These are phyloP conservation scores for Mionectes macconnelli DNA, from an alignment of 2,113 vertebrate species.

Conservation along the genomic window DNA sequence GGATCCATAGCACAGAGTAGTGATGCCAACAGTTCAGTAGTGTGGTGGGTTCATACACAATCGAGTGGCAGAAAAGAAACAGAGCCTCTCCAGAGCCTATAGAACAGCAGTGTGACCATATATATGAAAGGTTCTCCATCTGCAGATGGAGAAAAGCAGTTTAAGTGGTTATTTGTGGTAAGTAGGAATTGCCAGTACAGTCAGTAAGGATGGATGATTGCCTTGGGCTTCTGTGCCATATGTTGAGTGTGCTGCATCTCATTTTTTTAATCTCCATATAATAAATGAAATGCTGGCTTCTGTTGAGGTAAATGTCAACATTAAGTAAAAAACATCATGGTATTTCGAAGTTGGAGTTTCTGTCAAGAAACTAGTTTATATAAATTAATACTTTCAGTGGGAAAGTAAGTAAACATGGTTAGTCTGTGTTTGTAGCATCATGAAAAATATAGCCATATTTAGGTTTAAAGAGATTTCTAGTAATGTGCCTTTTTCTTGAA, in stretches of 20 bases:
- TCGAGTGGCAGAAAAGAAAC: not conserved
- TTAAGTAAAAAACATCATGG: not conserved
- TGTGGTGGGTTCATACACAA: not conserved
- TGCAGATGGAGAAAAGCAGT: not conserved
- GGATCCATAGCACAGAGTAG: not conserved
- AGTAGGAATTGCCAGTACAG: not conserved
- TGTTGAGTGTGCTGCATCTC: conserved; percentile 1
- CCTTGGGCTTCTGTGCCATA: conserved; percentile 25
- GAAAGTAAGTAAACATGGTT: not conserved
- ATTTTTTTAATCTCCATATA: not conserved
- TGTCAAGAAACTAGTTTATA: not conserved
- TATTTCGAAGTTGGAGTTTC: not conserved
- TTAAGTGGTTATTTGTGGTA: not conserved
- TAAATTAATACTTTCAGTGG: not conserved
- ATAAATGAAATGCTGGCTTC: not conserved
- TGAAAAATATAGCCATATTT: not conserved
- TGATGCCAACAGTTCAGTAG: not conserved
- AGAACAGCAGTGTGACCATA: not conserved
- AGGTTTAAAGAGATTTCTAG: not conserved
- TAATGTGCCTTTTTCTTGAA: not conserved
- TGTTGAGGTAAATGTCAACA: conserved; percentile 22
- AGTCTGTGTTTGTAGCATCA: not conserved
- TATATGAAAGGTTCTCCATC: not conserved
- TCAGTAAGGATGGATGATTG: not conserved
- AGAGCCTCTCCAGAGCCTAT: not conserved